A percentile compares a stretch with the other conserved stretches of the same genome.
phyloP scores from a whole-genome alignment of 1,140 invertebrate species.

The Drosophila biarmipes region DNA sequence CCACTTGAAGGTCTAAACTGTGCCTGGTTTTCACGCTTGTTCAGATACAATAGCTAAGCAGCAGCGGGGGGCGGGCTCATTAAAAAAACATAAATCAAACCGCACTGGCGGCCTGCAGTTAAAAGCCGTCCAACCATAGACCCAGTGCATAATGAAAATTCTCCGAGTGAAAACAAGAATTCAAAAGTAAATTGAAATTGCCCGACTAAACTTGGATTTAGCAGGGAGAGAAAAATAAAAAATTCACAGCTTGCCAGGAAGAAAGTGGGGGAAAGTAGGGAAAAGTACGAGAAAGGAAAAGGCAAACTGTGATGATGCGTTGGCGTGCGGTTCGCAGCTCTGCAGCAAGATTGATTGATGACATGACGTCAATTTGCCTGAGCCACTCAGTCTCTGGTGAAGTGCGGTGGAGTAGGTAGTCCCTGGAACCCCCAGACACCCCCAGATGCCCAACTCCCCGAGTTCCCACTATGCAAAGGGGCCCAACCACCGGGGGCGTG shows the following conservation, averaged over 20 bases:
- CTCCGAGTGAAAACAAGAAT: conserved; percentile 24
- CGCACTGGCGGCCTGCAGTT: conserved; percentile 31
- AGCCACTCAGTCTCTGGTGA: conserved; percentile 25
- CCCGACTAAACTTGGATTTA: conserved; percentile 28
- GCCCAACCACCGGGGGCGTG: conserved; percentile 22
- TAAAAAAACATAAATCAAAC: conserved; percentile 79
- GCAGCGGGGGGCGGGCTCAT: conserved; percentile 44
- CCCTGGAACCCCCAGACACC: not conserved
- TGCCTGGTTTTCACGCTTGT: conserved; percentile 35
- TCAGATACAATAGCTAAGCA: conserved; percentile 29
- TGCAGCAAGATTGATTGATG: conserved; percentile 78
- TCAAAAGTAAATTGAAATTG: conserved; percentile 44
- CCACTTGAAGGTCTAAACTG: conserved; percentile 23
- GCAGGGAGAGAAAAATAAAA: conserved; percentile 17
- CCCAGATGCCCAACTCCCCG: not conserved
- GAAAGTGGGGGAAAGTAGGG: conserved; percentile 5
- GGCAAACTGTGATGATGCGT: conserved; percentile 64
- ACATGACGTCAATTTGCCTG: conserved; percentile 75
- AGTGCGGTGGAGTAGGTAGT: conserved; percentile 1
- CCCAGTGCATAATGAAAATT: conserved; percentile 53
- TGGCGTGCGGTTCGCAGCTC: conserved; percentile 40
- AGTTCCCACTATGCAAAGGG: conserved; percentile 51
- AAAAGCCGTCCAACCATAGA: not conserved
- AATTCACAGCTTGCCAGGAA: conserved; percentile 48
- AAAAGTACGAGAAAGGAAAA: conserved; percentile 16